Base-by-base conservation (phyloP, 2,888 invertebrate genomes). In the Incurvaria masculella region DNA sequence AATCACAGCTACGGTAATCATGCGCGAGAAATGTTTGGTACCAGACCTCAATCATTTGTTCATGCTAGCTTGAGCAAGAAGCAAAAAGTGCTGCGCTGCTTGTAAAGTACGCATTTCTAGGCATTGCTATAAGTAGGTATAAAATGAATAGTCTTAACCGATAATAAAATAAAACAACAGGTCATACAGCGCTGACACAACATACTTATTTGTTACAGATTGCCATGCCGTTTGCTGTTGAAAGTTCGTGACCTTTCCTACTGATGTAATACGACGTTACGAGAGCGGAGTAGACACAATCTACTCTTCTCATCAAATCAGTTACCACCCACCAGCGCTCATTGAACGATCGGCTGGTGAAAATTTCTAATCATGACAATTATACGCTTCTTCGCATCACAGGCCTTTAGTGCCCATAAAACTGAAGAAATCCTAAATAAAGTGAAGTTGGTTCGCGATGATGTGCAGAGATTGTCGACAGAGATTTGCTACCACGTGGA, bases 401-500 rank as follows among this genome's bases (percentile, higher is more conserved):
- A 85, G 49, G 85, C 81, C 45, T 83, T 78, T 61, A 84, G 83
- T 61, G 66, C 68, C 50, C 81, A 83, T 53, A 85, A 82, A 66
- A 81, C 80, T 43, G 68, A 69, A 49, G 83, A 83, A 61, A 75
- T 84, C 51, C 63, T 86, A 38, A 65, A 66, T 27, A 83, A 81
- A 58, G 64, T 87, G 51, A 79, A 80, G 60, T 48, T 56, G 21
- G 66, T 80, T 47, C 73, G 79, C 59, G 44, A 59, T 18, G 66
- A 75, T 51, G 69, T 88, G n/a, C 63, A 57, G 39, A 61, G 70
- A 27, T 55, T 90, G 17, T 79, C 85, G 49, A 86, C 87, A 5
- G 94, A 94, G 72, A 74, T 86, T 53, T 94, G 94, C 71, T 94
- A 87, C 69, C 89, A 94, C 66, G 81, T 94, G 50, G 89, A 90